Evolutionary conservation across 2,888 invertebrate species (phyloP).

Genomic region (Idaea aversata): DNA sequence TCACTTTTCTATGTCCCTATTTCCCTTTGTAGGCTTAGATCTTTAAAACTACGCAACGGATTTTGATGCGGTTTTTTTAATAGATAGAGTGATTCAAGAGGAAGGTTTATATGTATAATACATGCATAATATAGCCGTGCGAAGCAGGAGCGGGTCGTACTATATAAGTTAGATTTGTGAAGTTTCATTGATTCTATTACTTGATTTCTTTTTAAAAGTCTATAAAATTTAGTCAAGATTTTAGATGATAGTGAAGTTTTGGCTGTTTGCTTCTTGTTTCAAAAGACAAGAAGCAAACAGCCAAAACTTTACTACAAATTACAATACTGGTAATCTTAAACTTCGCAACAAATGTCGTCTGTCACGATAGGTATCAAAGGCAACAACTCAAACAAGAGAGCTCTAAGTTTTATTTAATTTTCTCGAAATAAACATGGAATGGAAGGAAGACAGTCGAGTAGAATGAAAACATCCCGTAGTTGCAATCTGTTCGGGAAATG

Average conservation of each 20-base stretch:
- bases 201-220: too few relatives aligned
- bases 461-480: conserved; percentile 27
- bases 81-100: too few relatives aligned
- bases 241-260: neutral
- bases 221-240: too few relatives aligned
- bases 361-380: neutral
- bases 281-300: neutral
- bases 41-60: too few relatives aligned
- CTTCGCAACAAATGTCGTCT: neutral
- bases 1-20: too few relatives aligned
- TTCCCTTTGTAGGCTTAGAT: too few relatives aligned
- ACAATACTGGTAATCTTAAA: neutral
- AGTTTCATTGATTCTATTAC: too few relatives aligned
- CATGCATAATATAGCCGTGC: too few relatives aligned
- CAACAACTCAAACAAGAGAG: neutral
- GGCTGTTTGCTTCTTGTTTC: conserved; percentile 1
- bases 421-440: neutral
- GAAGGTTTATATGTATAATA: too few relatives aligned
- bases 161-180: too few relatives aligned
- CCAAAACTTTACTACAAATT: neutral
- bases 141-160: too few relatives aligned
- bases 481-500: conserved; percentile 32
- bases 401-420: neutral
- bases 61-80: too few relatives aligned
- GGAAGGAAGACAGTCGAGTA: conserved; percentile 1